Evolutionary conservation across 2,113 vertebrate genomes (phyloP).

Genomic region (Phaethornis superciliosus): DNA sequence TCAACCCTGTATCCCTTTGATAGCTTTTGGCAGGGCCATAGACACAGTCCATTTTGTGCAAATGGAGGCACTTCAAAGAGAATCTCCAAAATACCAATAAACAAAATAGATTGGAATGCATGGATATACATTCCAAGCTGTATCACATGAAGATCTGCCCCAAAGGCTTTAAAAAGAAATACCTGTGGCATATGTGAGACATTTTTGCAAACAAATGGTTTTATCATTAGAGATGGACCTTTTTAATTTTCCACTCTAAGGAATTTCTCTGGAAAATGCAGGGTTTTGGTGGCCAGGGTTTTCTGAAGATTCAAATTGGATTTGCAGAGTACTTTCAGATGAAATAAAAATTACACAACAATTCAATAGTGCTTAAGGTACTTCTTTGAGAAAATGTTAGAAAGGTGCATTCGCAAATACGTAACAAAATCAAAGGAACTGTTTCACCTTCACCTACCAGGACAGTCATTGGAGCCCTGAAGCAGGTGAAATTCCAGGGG

Average conservation of each 20-base stretch:
- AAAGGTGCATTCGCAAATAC: not conserved
- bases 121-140: not conserved
- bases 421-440: not conserved
- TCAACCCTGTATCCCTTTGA: not conserved
- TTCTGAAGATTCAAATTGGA: not conserved
- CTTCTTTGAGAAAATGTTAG: accelerated
- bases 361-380: not conserved
- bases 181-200: not conserved
- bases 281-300: not conserved
- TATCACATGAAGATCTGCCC: not conserved
- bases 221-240: not conserved
- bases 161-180: not conserved
- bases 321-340: not conserved
- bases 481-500: not conserved
- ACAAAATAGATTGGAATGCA: not conserved
- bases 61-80: not conserved
- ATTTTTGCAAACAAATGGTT: not conserved
- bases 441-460: not conserved
- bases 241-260: not conserved
- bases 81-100: not conserved
- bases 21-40: not conserved
- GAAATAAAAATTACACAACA: not conserved
- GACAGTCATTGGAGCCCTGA: not conserved
- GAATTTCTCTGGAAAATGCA: not conserved
- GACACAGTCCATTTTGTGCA: not conserved